Base-by-base conservation (phyloP, 2,888 invertebrate species). In the Pheosia tremula region DNA sequence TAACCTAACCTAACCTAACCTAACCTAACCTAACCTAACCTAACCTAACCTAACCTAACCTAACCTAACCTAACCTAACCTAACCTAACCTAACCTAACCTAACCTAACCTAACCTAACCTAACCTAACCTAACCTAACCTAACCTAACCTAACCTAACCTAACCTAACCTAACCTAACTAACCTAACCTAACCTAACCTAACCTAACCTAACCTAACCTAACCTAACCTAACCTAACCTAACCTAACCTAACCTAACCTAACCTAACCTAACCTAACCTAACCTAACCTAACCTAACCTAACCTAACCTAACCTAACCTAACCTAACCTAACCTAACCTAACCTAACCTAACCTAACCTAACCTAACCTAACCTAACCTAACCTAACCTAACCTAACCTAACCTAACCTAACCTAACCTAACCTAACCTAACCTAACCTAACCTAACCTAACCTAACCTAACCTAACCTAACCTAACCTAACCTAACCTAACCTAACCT, bases 171-270 rank as follows among this genome's bases (percentile, higher is more conserved):
- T 63, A 59, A 59, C 58, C 63, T 57, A 65, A 61, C 66, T 59
- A 60, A 64, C 64, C 62, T 64, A 64, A 67, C 64, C 64, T 64
- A 67, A 67, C 63, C 67, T 64, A 67, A 64, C 67, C 67, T 64
- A 64, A 64, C 63, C 67, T 67, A 64, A 69, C 67, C 71, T 64
- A 68, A 73, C 67, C 71, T 71, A 67, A 71, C 71, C 62, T 66
- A 64, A 64, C 69, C 64, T 39, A 39, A 39, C 39, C 39, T 68
- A 68, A 68, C 65, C 68, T 68, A 66, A 68, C 68, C 68, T 68
- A 68, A 68, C 68, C 68, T 68, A 68, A 68, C 68, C 68, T 68
- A 68, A 68, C 68, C 68, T 59, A 70, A 68, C 65, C 63, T 66
- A 70, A 68, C 68, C 65, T 66, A 70, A 69, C 70, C 70, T 70